A percentile compares a stretch with the other conserved stretches of the same genome.
Conservation (phyloP, 2,797 vertebrate genomes). For the Hippocampus kuda region DNA sequence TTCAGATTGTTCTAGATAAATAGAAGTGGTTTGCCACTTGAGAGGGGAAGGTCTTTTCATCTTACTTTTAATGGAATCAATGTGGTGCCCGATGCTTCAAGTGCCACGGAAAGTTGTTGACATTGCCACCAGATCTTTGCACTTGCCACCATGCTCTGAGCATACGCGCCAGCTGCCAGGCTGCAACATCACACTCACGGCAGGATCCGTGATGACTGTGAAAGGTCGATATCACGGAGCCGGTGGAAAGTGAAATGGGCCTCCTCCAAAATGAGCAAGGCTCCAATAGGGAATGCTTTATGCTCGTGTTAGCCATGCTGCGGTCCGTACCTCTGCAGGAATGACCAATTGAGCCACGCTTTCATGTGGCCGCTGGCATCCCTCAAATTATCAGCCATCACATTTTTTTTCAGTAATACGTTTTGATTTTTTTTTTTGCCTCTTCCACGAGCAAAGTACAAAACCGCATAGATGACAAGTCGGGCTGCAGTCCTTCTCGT, state of each 20-base stretch:
- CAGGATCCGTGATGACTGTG: background rate
- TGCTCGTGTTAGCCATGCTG: background rate
- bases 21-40: background rate
- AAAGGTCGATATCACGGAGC: background rate
- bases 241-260: background rate
- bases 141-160: conserved; percentile 26
- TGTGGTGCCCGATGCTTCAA: conserved; percentile 31
- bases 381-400: too few relatives aligned
- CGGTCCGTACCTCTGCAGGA: too few relatives aligned
- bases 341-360: too few relatives aligned
- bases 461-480: too few relatives aligned
- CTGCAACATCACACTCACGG: background rate
- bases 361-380: background rate
- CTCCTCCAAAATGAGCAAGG: background rate
- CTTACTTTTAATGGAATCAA: conserved; percentile 10
- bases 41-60: background rate
- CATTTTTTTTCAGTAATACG: too few relatives aligned
- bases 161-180: conserved; percentile 7
- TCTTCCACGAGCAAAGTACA: too few relatives aligned
- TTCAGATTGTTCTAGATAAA: too few relatives aligned
- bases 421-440: too few relatives aligned
- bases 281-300: background rate
- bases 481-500: too few relatives aligned
- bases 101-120: conserved; percentile 36
- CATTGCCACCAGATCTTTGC: conserved; percentile 32